Percentiles rank a stretch among this genome's conserved stretches.
Evolutionary conservation across 2,113 vertebrate species (phyloP).

Genomic region (Chinchilla lanigera): DNA sequence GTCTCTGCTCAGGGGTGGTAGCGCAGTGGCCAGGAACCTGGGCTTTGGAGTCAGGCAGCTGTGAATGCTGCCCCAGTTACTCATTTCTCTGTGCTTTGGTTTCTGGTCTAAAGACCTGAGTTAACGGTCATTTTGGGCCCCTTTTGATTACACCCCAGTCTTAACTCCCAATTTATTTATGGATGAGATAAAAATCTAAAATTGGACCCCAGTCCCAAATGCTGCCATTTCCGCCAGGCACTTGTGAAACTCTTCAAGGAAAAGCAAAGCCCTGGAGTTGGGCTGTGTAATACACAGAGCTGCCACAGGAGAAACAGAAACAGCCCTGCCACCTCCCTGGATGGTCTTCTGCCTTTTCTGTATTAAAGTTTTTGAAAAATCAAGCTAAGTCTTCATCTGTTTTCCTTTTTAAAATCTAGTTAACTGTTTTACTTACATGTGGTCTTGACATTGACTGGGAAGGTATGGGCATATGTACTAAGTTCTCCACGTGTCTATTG

Average conservation of each 20-base stretch:
- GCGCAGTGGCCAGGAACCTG: not conserved
- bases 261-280: not conserved
- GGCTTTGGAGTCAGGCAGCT: not conserved
- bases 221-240: not conserved
- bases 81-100: rapidly evolving
- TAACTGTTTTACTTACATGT: not conserved
- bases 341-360: not conserved
- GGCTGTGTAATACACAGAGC: not conserved
- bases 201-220: not conserved
- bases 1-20: not conserved
- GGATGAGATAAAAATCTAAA: not conserved
- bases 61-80: not conserved
- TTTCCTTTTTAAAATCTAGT: not conserved
- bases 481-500: not conserved
- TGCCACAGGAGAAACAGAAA: not conserved
- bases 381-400: not conserved
- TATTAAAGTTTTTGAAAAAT: not conserved
- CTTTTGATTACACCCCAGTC: not conserved
- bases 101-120: not conserved
- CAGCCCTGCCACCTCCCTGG: rapidly evolving
- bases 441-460: not conserved
- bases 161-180: not conserved
- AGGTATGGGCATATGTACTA: not conserved
- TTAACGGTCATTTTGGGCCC: no score
- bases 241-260: not conserved